Evolutionary conservation across 2,113 vertebrate genomes (phyloP).

Genomic region (Lampris incognitus): DNA sequence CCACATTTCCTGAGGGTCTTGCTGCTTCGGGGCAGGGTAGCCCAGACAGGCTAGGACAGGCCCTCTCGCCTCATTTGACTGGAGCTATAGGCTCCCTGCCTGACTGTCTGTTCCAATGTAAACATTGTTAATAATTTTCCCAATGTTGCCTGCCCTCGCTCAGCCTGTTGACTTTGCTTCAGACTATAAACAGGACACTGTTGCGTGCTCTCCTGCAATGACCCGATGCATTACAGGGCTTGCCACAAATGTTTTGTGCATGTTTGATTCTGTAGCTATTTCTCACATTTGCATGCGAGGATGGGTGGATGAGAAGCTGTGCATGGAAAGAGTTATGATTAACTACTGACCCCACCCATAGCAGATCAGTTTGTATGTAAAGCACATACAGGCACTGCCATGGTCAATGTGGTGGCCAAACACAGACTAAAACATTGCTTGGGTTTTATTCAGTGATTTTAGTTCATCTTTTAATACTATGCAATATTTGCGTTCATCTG

Average conservation of each 20-base stretch:
- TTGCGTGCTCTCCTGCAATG: conserved; percentile 10
- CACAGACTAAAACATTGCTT: too few species aligned
- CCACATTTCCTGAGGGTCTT: conserved; percentile 17
- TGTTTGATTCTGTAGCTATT: background rate
- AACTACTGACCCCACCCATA: too few species aligned
- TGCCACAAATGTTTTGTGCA: background rate
- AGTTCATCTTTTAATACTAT: too few species aligned
- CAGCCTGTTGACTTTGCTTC: conserved; percentile 38
- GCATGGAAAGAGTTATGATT: too few species aligned
- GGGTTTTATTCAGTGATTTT: too few species aligned
- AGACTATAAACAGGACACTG: conserved; percentile 48
- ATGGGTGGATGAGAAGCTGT: background rate
- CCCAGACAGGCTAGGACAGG: conserved; percentile 37
- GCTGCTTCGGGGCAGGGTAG: background rate
- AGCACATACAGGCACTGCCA: too few species aligned
- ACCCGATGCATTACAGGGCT: conserved; percentile 3
- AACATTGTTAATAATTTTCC: conserved; percentile 64
- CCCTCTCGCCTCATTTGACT: conserved; percentile 39
- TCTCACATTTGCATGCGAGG: background rate
- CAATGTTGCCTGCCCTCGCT: conserved; percentile 42
- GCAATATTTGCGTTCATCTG: too few species aligned
- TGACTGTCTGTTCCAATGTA: conserved; percentile 42
- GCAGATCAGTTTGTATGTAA: too few species aligned
- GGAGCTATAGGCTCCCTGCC: conserved; percentile 26
- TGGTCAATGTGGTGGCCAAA: too few species aligned